Percentiles rank a stretch among this genome's conserved stretches.
phyloP scores from a whole-genome alignment of 2,113 vertebrate species.

The Orthonyx spaldingii region DNA sequence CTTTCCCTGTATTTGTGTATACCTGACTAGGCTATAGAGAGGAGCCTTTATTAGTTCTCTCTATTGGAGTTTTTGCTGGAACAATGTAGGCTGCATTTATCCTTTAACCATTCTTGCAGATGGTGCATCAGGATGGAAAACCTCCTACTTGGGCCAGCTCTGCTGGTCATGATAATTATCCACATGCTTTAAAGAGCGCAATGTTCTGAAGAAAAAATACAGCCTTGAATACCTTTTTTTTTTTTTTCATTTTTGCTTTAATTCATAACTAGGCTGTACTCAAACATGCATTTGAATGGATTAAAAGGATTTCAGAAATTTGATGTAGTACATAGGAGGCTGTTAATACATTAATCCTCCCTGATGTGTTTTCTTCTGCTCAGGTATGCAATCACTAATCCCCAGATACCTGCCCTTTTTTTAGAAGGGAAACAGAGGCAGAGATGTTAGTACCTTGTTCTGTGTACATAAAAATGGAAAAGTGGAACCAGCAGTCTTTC shows the following conservation, averaged over 20 bases:
- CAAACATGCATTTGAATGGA: not conserved
- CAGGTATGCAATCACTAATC: not conserved
- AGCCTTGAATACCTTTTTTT: not conserved
- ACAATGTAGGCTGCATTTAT: not conserved
- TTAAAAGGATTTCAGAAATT: not conserved
- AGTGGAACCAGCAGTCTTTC: not conserved
- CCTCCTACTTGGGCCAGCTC: not conserved
- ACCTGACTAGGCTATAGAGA: constrained; percentile 77
- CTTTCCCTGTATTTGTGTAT: constrained; percentile 78
- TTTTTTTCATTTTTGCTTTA: not conserved
- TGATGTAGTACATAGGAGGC: not conserved
- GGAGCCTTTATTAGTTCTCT: constrained; percentile 76
- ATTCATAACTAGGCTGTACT: not conserved
- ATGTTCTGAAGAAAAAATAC: not conserved
- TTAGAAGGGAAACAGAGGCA: not conserved
- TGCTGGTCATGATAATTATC: not conserved
- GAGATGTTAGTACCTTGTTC: not conserved
- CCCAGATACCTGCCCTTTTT: not conserved
- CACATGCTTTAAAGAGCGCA: not conserved
- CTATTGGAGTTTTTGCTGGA: constrained; percentile 58
- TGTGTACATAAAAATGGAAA: not conserved
- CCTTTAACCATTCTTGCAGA: not conserved
- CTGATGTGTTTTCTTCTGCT: not conserved
- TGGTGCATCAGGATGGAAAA: not conserved
- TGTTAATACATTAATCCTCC: not conserved